phyloP scores from a whole-genome alignment of 2,888 invertebrate species.

The Drosophila rubida region DNA sequence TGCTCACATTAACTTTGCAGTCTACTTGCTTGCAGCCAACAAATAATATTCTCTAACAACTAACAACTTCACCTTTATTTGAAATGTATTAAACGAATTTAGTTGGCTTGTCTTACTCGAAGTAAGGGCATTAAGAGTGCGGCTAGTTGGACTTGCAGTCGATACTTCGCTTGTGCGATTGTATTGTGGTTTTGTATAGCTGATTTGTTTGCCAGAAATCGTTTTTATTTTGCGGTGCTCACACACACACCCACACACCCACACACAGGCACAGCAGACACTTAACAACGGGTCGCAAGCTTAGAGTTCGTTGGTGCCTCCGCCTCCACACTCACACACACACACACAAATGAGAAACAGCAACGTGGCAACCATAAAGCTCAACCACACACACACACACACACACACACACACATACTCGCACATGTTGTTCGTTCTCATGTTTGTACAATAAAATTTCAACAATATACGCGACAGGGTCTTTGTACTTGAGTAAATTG shows the following conservation, averaged over 20 bases:
- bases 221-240: constrained; percentile 68
- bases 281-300: constrained; percentile 69
- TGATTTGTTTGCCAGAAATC: constrained; percentile 78
- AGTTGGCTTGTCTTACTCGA: too few relatives aligned
- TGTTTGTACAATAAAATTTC: constrained; percentile 79
- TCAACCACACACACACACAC: constrained; percentile 30
- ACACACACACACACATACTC: constrained; percentile 13
- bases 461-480: constrained; percentile 78
- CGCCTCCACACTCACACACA: background rate
- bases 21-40: too few relatives aligned
- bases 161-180: constrained; percentile 15
- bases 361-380: constrained; percentile 78
- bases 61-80: too few relatives aligned
- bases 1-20: too few relatives aligned
- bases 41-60: too few relatives aligned
- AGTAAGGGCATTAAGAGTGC: constrained; percentile 52
- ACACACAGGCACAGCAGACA: constrained; percentile 49
- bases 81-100: too few relatives aligned
- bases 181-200: constrained; percentile 48
- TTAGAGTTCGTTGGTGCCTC: constrained; percentile 46
- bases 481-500: constrained; percentile 80
- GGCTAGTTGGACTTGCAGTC: constrained; percentile 4
- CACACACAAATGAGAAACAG: constrained; percentile 61
- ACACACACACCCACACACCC: constrained; percentile 27
- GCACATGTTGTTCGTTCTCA: constrained; percentile 55